phyloP scores from a whole-genome alignment of 2,113 vertebrate species.

The Hirundichthys speculiger region DNA sequence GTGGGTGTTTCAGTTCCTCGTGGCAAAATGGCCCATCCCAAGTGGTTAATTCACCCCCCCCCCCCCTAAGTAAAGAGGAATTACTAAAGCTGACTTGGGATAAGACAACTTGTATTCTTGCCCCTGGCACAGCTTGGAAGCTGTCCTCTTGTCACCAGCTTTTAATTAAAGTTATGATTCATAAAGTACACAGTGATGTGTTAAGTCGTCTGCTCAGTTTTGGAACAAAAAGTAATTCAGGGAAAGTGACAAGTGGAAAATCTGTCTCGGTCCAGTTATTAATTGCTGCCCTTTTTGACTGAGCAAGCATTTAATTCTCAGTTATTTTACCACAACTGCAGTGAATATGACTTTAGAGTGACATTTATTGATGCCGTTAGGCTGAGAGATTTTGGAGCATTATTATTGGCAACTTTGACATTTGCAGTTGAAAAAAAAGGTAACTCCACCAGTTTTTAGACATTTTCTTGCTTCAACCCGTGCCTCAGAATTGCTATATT shows the following conservation, averaged over 20 bases:
- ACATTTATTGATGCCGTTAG: too few species aligned
- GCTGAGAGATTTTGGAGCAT: too few species aligned
- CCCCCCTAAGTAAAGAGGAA: constrained; percentile 26
- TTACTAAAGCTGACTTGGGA: constrained; percentile 40
- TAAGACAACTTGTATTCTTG: constrained; percentile 30
- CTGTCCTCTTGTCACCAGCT: constrained; percentile 44
- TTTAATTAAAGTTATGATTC: constrained; percentile 54
- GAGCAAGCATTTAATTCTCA: constrained; percentile 9
- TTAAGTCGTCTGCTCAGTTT: constrained; percentile 43
- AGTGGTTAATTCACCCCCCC: constrained; percentile 23
- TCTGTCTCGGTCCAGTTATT: too few species aligned
- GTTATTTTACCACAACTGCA: too few species aligned
- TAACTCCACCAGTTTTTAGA: too few species aligned
- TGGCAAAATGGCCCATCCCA: constrained; percentile 46
- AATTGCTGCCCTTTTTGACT: constrained; percentile 10
- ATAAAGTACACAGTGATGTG: constrained; percentile 39
- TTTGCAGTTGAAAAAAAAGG: too few species aligned
- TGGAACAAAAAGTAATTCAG: constrained; percentile 30
- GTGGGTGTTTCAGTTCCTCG: constrained; percentile 61
- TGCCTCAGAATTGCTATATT: too few species aligned
- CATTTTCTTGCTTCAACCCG: too few species aligned
- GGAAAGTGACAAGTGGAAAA: neutral
- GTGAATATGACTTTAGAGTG: too few species aligned
- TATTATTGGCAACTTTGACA: too few species aligned
- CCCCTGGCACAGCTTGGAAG: constrained; percentile 43